A percentile compares a stretch with the other conserved stretches of the same genome.
These are phyloP conservation scores for Catocala nupta DNA, from an alignment of 2,888 invertebrate genomes.

Conservation along the genomic window DNA sequence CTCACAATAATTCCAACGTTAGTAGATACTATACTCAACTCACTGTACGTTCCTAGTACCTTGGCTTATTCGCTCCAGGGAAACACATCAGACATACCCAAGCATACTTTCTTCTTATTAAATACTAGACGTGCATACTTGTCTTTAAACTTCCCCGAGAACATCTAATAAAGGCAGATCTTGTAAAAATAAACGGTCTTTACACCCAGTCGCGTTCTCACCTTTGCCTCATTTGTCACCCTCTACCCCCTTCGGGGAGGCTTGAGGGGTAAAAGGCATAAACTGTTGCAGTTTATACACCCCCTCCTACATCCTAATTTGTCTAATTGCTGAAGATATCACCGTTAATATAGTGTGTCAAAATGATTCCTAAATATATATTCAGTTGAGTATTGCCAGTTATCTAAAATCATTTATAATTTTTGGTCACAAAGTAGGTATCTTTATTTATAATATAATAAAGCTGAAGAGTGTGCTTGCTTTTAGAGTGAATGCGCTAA, in stretches of 20 bases:
- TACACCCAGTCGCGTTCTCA: constrained; percentile 51
- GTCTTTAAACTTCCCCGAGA: constrained; percentile 6
- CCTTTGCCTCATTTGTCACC: constrained; percentile 49
- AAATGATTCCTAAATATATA: constrained; percentile 4
- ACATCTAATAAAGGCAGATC: constrained; percentile 57
- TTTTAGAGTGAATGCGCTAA: no score
- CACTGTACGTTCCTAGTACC: not conserved
- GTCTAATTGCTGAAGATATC: constrained; percentile 56
- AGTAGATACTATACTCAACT: not conserved
- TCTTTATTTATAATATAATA: no score
- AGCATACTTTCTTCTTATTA: constrained; percentile 21
- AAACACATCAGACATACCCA: constrained; percentile 6
- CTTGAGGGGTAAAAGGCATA: constrained; percentile 38
- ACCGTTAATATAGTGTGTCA: constrained; percentile 20
- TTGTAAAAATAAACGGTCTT: constrained; percentile 61
- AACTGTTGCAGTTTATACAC: constrained; percentile 58
- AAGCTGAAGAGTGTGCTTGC: no score
- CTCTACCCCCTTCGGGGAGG: constrained; percentile 11
- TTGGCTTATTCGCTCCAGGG: not conserved
- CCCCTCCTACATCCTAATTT: constrained; percentile 48
- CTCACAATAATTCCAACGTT: no score
- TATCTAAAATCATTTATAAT: no score
- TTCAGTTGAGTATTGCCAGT: not conserved
- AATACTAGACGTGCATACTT: constrained; percentile 15
- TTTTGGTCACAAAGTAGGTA: no score